These are phyloP conservation scores for Cyanoliseus patagonus DNA, from an alignment of 2,113 vertebrate species.

Conservation along the genomic window DNA sequence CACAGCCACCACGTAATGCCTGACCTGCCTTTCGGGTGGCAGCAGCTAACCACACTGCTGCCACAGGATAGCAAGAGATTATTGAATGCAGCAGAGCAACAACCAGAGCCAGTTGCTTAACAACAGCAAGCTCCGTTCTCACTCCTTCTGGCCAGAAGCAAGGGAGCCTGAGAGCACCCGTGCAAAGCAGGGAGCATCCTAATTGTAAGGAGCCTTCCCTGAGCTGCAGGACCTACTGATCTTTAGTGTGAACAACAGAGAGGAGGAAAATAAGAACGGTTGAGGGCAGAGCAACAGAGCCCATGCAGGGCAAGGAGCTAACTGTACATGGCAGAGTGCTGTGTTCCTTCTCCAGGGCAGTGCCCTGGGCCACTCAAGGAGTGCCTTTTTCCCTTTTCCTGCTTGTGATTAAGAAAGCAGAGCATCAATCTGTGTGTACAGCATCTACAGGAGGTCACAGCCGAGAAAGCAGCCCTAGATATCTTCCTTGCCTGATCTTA, in stretches of 20 bases:
- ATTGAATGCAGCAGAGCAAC: rapidly evolving
- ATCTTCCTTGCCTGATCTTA: background rate
- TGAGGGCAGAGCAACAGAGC: background rate
- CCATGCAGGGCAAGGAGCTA: background rate
- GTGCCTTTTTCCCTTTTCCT: background rate
- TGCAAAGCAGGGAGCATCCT: background rate
- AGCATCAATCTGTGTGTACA: background rate
- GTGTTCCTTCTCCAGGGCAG: background rate
- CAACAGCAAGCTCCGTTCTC: background rate
- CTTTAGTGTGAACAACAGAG: background rate
- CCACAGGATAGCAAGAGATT: background rate
- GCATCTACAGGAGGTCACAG: background rate
- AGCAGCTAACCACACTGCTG: background rate
- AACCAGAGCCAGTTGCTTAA: background rate
- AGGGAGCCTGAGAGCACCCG: background rate
- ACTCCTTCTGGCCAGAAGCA: background rate
- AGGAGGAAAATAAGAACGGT: background rate
- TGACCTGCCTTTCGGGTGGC: background rate
- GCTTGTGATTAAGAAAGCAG: background rate
- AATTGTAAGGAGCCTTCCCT: background rate
- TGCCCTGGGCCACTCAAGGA: background rate
- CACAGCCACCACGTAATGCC: background rate
- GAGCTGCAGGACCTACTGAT: background rate
- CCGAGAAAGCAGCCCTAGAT: background rate
- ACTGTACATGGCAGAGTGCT: background rate